Evolutionary conservation across 2,113 vertebrate species (phyloP).

Genomic region (Xiphias gladius): DNA sequence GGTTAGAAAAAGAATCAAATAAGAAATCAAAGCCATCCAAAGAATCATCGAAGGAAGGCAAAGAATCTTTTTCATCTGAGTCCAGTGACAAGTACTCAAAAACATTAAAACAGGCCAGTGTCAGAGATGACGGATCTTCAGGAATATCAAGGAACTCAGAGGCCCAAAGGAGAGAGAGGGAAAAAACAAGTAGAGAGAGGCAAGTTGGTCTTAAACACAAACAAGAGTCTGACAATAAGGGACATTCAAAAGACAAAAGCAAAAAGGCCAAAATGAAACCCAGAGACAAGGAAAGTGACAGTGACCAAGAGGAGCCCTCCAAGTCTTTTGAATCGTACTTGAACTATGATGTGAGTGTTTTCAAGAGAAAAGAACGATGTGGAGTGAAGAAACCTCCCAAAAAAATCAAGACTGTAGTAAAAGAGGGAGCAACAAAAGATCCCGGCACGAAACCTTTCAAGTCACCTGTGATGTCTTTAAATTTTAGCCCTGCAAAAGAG

Average conservation of each 20-base stretch:
- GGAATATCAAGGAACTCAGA: constrained; percentile 20
- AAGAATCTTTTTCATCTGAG: constrained; percentile 21
- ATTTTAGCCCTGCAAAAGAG: constrained; percentile 59
- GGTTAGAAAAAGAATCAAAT: constrained; percentile 41
- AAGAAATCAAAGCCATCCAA: constrained; percentile 43
- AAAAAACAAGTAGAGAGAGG: constrained; percentile 11
- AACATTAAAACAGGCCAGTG: background rate
- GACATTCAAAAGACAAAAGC: constrained; percentile 31
- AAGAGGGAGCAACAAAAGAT: constrained; percentile 48
- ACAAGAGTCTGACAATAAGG: constrained; percentile 22
- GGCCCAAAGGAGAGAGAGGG: constrained; percentile 36
- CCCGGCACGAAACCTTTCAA: background rate
- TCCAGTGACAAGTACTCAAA: constrained; percentile 25
- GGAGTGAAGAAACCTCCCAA: constrained; percentile 60
- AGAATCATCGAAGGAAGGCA: constrained; percentile 10
- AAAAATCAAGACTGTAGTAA: constrained; percentile 45
- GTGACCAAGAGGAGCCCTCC: constrained; percentile 71
- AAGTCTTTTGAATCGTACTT: constrained; percentile 91
- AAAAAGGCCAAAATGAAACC: constrained; percentile 52
- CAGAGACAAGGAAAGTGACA: constrained; percentile 37
- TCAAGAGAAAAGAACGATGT: constrained; percentile 80
- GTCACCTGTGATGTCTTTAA: background rate
- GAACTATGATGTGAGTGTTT: constrained; percentile 83
- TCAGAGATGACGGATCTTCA: constrained; percentile 12
- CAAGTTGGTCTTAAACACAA: background rate